Base-by-base conservation (phyloP, 2,888 invertebrate species). In the Crocallis elinguaria region DNA sequence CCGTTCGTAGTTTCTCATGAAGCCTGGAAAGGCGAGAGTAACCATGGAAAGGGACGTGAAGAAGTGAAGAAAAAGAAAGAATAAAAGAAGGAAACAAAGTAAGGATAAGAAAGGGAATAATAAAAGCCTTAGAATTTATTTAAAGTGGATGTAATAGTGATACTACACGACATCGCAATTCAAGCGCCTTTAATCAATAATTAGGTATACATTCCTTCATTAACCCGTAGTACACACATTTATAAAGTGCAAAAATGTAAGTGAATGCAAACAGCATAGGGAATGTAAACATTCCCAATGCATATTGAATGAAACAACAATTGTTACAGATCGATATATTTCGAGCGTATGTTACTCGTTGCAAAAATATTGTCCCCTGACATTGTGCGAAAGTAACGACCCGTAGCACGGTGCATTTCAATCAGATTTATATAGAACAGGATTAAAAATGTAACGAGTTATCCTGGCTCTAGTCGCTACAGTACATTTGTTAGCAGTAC, bases 391-490 rank as follows among this genome's bases (percentile, higher is more conserved):
- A 58, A 68, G 71, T 77, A 82, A 79, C 79, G 77, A 80, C 71
- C 71, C 76, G 70, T 75, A 70, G 61, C 64, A 67, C 70, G 63
- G 69, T 78, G 77, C 77, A 79, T 81, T 84, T 75, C 83, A 84
- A 84, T 86, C 84, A 81, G 81, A 81, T 83, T 83, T 84, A 81
- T 81, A 79, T 80, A 77, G 71, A 52, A 75, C 65, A 64, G 81
- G 83, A 82, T 85, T 84, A 81, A 82, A 82, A 78, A 78, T 85
- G 83, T 83, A 86, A 84, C 84, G 84, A 84, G 79, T 75, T 69
- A 73, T 75, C 77, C 37, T 33, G 21, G 33, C 12, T 29, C 38
- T 27, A 38, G 23, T 39, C 11, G 69, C 72, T 74, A 71, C 12
- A 25, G 0, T 55, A 27, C 17, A 9, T 7, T n/a, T 29, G 13